Evolutionary conservation across 2,888 invertebrate genomes (phyloP).

Genomic region (Homarus gammarus): DNA sequence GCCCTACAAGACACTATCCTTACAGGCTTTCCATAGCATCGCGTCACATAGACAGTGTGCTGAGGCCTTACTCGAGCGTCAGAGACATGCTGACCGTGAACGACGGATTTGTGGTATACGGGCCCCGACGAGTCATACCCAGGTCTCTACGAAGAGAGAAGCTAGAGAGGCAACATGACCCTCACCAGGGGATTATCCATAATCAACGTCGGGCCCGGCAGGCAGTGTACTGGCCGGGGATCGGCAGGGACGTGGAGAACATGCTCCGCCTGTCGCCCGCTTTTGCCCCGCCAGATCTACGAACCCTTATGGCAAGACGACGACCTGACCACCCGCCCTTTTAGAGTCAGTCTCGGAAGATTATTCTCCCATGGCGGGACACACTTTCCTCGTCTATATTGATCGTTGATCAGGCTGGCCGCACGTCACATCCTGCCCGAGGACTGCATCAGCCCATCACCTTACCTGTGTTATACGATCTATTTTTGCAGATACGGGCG

Average conservation of each 20-base stretch:
- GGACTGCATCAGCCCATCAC: no score
- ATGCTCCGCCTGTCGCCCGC: slow-evolving; percentile 14
- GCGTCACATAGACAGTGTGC: no score
- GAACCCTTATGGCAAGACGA: slow-evolving; percentile 25
- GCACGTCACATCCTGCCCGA: no score
- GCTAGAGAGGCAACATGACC: slow-evolving; percentile 38
- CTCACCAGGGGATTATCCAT: slow-evolving; percentile 61
- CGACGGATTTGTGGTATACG: no score
- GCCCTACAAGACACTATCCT: no score
- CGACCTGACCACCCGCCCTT: slow-evolving; percentile 12
- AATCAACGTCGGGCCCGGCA: slow-evolving; percentile 74
- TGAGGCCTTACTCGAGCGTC: no score
- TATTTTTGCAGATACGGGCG: no score
- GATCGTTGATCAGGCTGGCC: background rate
- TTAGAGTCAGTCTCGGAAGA: slow-evolving; percentile 35
- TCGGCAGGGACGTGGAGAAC: slow-evolving; percentile 70
- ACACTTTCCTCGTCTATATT: background rate
- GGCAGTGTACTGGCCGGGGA: slow-evolving; percentile 68
- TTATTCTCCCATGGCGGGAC: background rate
- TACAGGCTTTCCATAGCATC: no score
- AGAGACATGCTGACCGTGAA: background rate
- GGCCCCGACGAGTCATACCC: slow-evolving; percentile 47
- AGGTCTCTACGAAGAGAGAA: slow-evolving; percentile 62
- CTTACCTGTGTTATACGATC: no score
- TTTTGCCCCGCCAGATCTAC: slow-evolving; percentile 11